Percentiles rank a stretch among this genome's conserved stretches.
Conservation (phyloP, 2,888 invertebrate species). For the Phengaris arion region DNA sequence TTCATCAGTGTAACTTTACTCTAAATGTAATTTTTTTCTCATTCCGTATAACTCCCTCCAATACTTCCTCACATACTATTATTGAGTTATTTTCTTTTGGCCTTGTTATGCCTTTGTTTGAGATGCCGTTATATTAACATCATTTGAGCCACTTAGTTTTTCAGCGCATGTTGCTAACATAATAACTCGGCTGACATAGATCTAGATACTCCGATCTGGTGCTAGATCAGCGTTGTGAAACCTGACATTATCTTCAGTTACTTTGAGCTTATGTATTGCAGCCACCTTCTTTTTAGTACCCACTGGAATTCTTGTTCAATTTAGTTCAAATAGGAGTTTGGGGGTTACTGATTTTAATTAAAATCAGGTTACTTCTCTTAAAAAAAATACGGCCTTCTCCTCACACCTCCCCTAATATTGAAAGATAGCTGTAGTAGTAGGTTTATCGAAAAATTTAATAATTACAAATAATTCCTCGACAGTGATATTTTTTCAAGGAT, state of each 20-base stretch:
- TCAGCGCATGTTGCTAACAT: slow-evolving; percentile 48
- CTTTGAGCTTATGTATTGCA: slow-evolving; percentile 36
- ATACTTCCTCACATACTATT: neutral
- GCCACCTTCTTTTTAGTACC: neutral
- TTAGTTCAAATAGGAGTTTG: too few species aligned
- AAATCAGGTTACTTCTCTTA: too few species aligned
- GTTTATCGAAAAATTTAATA: too few species aligned
- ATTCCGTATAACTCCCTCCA: neutral
- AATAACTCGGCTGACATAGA: slow-evolving; percentile 53
- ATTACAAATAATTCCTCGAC: too few species aligned
- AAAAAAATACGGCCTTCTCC: too few species aligned
- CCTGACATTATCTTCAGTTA: slow-evolving; percentile 9
- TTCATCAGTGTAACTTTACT: neutral
- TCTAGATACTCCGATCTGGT: slow-evolving; percentile 66
- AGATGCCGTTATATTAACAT: slow-evolving; percentile 23
- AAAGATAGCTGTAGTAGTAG: too few species aligned
- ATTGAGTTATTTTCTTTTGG: slow-evolving; percentile 4
- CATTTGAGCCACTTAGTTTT: slow-evolving; percentile 52
- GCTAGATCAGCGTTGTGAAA: slow-evolving; percentile 37
- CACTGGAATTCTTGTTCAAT: too few species aligned
- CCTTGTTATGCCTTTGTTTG: slow-evolving; percentile 1
- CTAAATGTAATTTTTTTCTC: neutral
- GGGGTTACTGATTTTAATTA: too few species aligned
- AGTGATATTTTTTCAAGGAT: too few species aligned
- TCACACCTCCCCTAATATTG: too few species aligned